These are phyloP conservation scores for Melanchra persicariae DNA, from an alignment of 2,888 invertebrate genomes.

Conservation along the genomic window DNA sequence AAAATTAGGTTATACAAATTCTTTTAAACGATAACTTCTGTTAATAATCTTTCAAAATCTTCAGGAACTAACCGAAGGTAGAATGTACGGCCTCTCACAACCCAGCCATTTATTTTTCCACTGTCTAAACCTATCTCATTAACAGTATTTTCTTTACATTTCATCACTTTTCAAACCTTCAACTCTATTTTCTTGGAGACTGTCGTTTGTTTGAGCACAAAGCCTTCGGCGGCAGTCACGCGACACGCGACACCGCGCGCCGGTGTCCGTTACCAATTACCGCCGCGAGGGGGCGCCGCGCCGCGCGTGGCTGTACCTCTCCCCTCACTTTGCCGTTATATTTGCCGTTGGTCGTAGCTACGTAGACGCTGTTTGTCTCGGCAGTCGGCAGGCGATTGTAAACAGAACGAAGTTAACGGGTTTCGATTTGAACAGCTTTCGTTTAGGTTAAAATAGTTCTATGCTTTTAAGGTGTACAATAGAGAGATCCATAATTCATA, in stretches of 20 bases:
- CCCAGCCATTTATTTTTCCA: neutral
- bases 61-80: too few relatives aligned
- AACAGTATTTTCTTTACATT: slow-evolving; percentile 26
- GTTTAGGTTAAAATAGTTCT: neutral
- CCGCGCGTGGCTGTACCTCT: neutral
- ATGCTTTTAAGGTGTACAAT: neutral
- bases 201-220: slow-evolving; percentile 19
- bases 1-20: neutral
- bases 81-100: neutral
- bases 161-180: neutral
- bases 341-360: too few relatives aligned
- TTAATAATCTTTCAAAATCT: neutral
- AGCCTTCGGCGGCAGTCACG: slow-evolving; percentile 40
- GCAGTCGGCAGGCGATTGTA: slow-evolving; percentile 5
- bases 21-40: neutral
- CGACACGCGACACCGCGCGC: slow-evolving; percentile 63
- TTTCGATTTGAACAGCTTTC: neutral
- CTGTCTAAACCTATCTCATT: slow-evolving; percentile 1
- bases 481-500: too few relatives aligned
- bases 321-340: slow-evolving; percentile 2
- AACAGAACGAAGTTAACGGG: neutral
- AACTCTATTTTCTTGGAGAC: neutral
- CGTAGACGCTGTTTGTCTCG: slow-evolving; percentile 14
- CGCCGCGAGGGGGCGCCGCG: slow-evolving; percentile 25
- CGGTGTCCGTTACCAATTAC: slow-evolving; percentile 75